Evolutionary conservation across 2,888 invertebrate species (phyloP).

Genomic region (Selenia dentaria): DNA sequence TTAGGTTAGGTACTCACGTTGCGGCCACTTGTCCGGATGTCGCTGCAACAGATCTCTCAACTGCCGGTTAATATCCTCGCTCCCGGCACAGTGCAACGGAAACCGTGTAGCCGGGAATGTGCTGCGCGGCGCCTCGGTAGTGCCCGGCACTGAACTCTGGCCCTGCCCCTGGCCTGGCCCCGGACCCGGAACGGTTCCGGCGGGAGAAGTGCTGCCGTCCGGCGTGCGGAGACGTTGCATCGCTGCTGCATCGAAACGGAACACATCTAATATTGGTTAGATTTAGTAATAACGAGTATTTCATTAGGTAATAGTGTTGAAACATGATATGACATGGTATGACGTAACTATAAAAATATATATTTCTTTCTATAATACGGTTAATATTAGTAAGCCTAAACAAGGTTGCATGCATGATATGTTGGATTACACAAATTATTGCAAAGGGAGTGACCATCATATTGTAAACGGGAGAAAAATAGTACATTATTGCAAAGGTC

Average conservation of each 20-base stretch:
- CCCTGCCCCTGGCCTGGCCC: slow-evolving; percentile 20
- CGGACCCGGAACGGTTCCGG: slow-evolving; percentile 21
- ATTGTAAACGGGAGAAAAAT: no score
- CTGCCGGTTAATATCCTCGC: slow-evolving; percentile 87
- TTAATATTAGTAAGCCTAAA: no score
- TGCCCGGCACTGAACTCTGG: slow-evolving; percentile 46
- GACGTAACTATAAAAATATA: no score
- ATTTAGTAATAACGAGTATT: not conserved
- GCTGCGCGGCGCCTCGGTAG: slow-evolving; percentile 63
- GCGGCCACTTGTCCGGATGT: slow-evolving; percentile 88
- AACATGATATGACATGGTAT: no score
- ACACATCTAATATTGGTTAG: slow-evolving; percentile 18
- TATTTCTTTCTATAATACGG: no score
- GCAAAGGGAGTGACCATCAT: no score
- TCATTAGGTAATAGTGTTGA: no score
- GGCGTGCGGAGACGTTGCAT: slow-evolving; percentile 73
- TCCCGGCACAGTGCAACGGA: slow-evolving; percentile 75
- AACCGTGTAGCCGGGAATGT: slow-evolving; percentile 75
- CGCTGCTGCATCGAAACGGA: slow-evolving; percentile 52
- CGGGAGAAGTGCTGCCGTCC: slow-evolving; percentile 43
- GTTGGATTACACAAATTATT: no score
- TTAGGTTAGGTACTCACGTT: slow-evolving; percentile 73
- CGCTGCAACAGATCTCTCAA: slow-evolving; percentile 92
- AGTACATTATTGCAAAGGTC: no score
- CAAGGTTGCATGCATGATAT: no score